Base-by-base conservation (phyloP, 2,797 vertebrate species). In the Triplophysa yarkandensis region DNA sequence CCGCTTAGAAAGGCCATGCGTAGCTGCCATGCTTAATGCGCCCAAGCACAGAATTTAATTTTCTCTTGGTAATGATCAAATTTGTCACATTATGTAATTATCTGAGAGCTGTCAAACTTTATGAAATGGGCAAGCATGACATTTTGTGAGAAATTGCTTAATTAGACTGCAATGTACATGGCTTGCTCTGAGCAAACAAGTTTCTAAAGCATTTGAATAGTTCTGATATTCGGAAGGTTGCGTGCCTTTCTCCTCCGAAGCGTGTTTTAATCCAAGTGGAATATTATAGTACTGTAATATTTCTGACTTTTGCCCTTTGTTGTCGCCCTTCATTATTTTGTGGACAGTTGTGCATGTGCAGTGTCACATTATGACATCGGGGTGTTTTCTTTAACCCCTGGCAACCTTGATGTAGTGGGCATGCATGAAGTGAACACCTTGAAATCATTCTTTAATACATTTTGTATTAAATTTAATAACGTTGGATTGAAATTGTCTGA, bases 21-120 rank as follows among this genome's bases (percentile, higher is more conserved):
- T 80, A 54, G 68, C 72, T 67, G 74, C 68, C 72, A 73, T 82
- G 68, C 63, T 44, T 78, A 78, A 78, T 78, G 72, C 52, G 71
- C 60, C 60, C 81, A 69, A 76, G 78, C 62, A 62, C 64, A 66
- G 78, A 78, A 80, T 76, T 80, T 69, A 69, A 82, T 82, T 80
- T 78, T 80, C 75, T 70, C 50, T 72, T 57, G 62, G 78, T 77
- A 82, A 81, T 81, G 79, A 81, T 81, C 79, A 77, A 74, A 80
- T 77, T 82, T 80, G 76, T 82, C 74, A 76, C 64, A 78, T 76
- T 78, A 73, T 73, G 68, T 78, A 80, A 82, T 82, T 76, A 82
- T 80, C 68, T 80, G 52, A 80, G 71, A 76, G 71, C 78, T 77
- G 73, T 80, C 73, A 76, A 80, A 78, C 64, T 76, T 76, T 67